Evolutionary conservation across 1,140 invertebrate species (phyloP).

Genomic region (Nomia melanderi): DNA sequence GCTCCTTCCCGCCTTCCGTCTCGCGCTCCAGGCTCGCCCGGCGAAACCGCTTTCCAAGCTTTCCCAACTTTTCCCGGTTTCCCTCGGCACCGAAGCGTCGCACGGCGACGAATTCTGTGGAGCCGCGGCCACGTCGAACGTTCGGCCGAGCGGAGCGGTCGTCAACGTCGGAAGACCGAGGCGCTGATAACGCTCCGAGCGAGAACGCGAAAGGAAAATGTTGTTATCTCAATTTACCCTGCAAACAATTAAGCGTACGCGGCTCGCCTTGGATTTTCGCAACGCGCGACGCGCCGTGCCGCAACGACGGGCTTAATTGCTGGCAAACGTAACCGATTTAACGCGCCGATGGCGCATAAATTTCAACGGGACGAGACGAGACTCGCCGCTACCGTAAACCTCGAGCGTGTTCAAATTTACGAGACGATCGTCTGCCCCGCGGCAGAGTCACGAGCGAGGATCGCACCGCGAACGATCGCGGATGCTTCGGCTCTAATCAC

Average conservation of each 20-base stretch:
- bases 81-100: conserved; percentile 36
- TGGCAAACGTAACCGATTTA: conserved; percentile 53
- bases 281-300: conserved; percentile 6
- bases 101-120: conserved; percentile 53
- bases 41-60: conserved; percentile 36
- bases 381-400: conserved; percentile 23
- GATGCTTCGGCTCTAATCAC: too few relatives aligned
- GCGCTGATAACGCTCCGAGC: conserved; percentile 9
- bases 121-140: too few relatives aligned
- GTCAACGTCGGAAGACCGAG: conserved; percentile 23
- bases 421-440: background rate
- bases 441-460: too few relatives aligned
- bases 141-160: background rate
- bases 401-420: conserved; percentile 4
- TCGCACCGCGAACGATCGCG: too few relatives aligned
- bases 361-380: conserved; percentile 6
- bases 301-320: conserved; percentile 42
- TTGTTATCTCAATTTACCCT: conserved; percentile 39
- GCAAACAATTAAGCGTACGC: conserved; percentile 52
- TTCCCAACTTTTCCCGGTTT: conserved; percentile 49
- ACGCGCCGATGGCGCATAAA: conserved; percentile 43
- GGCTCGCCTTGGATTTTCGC: conserved; percentile 37
- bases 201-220: conserved; percentile 16
- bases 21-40: conserved; percentile 14
- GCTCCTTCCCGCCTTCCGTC: conserved; percentile 43